These are phyloP conservation scores for Tragelaphus buxtoni DNA, from an alignment of 2,113 vertebrate species.

Conservation along the genomic window DNA sequence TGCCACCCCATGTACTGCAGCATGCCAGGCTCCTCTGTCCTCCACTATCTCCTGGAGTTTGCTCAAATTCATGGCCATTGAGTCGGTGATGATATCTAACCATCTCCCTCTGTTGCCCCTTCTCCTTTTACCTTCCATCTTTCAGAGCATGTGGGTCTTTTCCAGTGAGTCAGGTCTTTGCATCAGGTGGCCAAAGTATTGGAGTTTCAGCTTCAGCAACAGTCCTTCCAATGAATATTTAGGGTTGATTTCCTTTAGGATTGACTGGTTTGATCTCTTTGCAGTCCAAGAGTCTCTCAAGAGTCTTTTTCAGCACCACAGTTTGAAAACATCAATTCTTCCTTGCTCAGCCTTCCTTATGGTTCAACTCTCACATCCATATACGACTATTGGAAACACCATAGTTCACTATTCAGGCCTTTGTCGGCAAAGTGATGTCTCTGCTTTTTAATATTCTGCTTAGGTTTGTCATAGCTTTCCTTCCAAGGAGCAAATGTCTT, in stretches of 20 bases:
- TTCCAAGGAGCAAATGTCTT: not conserved
- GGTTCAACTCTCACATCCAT: rapidly evolving
- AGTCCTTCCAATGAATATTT: not conserved
- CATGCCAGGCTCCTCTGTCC: not conserved
- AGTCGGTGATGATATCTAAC: not conserved
- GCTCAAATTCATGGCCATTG: not conserved
- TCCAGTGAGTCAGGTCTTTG: not conserved
- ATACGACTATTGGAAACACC: not conserved
- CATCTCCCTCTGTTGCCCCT: not conserved
- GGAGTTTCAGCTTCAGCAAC: not conserved
- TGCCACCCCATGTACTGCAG: not conserved
- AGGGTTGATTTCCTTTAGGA: not conserved
- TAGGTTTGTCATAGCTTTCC: not conserved
- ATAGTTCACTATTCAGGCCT: not conserved
- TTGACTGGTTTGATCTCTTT: not conserved
- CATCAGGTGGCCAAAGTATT: not conserved
- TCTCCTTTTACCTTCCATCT: not conserved
- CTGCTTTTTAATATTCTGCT: not conserved
- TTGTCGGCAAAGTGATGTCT: not conserved
- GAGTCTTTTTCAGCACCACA: not conserved
- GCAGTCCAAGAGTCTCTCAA: not conserved
- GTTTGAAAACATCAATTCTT: not conserved
- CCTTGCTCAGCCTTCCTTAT: not conserved
- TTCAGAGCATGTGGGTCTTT: not conserved
- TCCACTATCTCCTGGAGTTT: not conserved